phyloP scores from a whole-genome alignment of 2,113 vertebrate genomes.

The Isichthys henryi region DNA sequence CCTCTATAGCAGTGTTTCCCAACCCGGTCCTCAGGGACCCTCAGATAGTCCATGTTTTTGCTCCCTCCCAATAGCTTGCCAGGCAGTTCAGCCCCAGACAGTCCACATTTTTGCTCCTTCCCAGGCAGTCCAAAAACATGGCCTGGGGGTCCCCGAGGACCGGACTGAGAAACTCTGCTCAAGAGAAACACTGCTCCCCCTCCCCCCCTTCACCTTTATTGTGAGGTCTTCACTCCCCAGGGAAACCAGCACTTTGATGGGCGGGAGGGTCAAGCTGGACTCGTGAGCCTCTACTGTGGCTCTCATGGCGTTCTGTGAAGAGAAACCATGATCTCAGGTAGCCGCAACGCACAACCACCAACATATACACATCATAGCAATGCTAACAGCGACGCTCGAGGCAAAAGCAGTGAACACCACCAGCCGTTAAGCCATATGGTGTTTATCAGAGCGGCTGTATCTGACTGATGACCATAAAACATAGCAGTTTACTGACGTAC shows the following conservation, averaged over 20 bases:
- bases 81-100: neutral
- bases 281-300: conserved; percentile 93
- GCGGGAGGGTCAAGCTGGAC: conserved; percentile 64
- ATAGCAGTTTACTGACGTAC: conserved; percentile 46
- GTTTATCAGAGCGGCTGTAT: neutral
- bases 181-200: neutral
- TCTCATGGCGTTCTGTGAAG: conserved; percentile 87
- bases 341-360: neutral
- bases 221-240: conserved; percentile 88
- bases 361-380: neutral
- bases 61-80: too few relatives aligned
- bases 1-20: neutral
- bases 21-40: neutral
- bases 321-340: neutral
- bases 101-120: too few relatives aligned
- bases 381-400: neutral
- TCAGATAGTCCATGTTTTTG: too few relatives aligned
- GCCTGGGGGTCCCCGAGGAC: neutral
- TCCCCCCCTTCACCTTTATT: conserved; percentile 72
- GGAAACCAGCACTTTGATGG: conserved; percentile 79
- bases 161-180: neutral
- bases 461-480: neutral
- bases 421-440: neutral
- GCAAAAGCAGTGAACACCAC: neutral
- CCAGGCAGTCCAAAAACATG: neutral